Evolutionary conservation across 2,113 vertebrate species (phyloP), one percentile per base, ranked within the genome.

Genomic region (Calidris pugnax): DNA sequence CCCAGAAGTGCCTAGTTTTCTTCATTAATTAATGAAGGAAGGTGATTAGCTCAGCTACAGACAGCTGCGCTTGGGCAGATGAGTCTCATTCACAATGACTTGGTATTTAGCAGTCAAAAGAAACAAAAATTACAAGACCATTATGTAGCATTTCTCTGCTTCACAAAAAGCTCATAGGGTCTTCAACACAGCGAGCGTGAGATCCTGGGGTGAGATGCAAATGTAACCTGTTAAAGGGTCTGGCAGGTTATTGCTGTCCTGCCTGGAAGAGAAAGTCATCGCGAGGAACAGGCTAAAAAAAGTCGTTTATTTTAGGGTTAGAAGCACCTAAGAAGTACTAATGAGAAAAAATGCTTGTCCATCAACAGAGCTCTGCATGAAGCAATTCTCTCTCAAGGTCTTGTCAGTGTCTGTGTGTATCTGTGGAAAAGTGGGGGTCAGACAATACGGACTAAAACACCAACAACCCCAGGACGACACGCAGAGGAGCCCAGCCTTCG

Each of bases 121-220:
- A 95, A 97, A 96, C 93, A 97, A 97, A 98, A 98, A 96, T 73
- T 93, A 95, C 92, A 95, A 96, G 88, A 95, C 81, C 87, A 74
- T 95, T 94, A 87, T 41, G 64, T 90, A 96, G 85, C 90, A 95
- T 95, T 97, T 96, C 27, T 64, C 9, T 89, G 56, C 18, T 87
- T 72, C 69, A 68, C 39, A 48, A 32, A 79, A 87, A 85, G 16
- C 21, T 87, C 18, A 53, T 14, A 66, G 21, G 21, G 53, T 80
- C 75, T 83, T 93, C 79, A 71, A 4, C 59, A 86, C 0, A 43
- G 21, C 1, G 2, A 67, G 41, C 22, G 72, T 13, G 17, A 64
- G 60, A 90, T 63, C 68, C 68, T 21, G n/a, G 19, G 21, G 32
- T 39, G 67, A 77, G 63, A 50, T 53, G 48, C 32, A 89, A 87